Base-by-base conservation (phyloP, 92 coral and sea anemone species). In the Actinostola sp. region DNA sequence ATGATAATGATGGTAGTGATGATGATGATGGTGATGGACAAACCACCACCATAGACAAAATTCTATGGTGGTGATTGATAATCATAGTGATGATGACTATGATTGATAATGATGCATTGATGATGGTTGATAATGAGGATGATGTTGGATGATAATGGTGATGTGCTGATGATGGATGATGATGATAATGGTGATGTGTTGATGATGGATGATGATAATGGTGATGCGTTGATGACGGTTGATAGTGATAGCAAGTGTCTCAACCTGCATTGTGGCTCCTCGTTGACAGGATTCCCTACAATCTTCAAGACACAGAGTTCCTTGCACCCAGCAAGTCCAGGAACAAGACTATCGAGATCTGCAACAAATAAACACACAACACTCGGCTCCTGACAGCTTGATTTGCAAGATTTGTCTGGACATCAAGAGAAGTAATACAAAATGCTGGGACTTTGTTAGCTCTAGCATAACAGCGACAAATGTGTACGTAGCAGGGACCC, bases 201-300 rank as follows among this genome's bases (percentile, higher is more conserved):
- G 32, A 53, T 24, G 31, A 53, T 53, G 29, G 29, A 53, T 53
- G 60, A 25, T 53, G 31, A 20, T 9, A 53, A 53, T 9, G 60
- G 25, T 15, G 30, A 53, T 20, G 60, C 60, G 15, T 6, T 53
- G 29, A 53, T 53, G 29, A 25, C 25, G 60, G 25, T 53, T 48
- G 19, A n/a, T n/a, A n/a, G n/a, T n/a, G n/a, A n/a, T n/a, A n/a
- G n/a, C n/a, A 35, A 17, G 9, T 25, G 2, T 8, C 27, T 17
- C n/a, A 81, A 93, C 98, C 89, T 93, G 79, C 88, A 76, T 42
- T 78, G 60, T 8, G 98, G 90, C 19, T 93, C 98, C 71, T 93
- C 93, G 41, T 87, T 60, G 11, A 88, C 97, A 8, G 98, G 98
- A 36, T 93, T 93, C 23, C 97, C 98, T 32, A 65, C 87, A 27